A percentile compares a stretch with the other conserved stretches of the same genome.
Conservation (phyloP, 2,797 vertebrate genomes). For the Neosilurus hyrtlii region DNA sequence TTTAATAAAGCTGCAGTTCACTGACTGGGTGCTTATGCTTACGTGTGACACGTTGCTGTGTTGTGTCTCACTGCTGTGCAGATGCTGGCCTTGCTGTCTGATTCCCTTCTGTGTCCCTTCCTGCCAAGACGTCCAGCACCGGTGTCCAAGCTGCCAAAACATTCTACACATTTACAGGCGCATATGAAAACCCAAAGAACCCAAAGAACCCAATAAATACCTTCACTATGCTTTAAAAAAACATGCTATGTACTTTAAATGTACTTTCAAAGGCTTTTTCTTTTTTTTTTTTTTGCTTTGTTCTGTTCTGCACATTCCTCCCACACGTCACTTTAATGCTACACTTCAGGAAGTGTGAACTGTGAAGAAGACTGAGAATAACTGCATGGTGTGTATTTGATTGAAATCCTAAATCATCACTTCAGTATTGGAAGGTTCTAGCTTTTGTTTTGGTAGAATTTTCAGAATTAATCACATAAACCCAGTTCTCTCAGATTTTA, state of each 20-base stretch:
- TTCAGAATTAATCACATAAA: neutral
- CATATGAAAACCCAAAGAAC: conserved; percentile 18
- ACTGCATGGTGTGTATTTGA: neutral
- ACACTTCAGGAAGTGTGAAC: too few relatives aligned
- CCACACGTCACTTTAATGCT: neutral
- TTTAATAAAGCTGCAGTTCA: too few relatives aligned
- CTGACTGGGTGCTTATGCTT: neutral
- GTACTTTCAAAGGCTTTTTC: too few relatives aligned
- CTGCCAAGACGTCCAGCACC: conserved; percentile 44
- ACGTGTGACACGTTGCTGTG: neutral
- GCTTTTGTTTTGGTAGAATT: neutral
- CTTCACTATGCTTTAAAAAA: neutral
- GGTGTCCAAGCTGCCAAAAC: conserved; percentile 36
- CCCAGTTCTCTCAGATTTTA: too few relatives aligned
- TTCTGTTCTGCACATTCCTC: neutral
- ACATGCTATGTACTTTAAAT: neutral
- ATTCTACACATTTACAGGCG: conserved; percentile 33
- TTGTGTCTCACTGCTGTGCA: conserved; percentile 12
- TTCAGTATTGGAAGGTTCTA: neutral
- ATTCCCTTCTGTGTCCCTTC: conserved; percentile 40
- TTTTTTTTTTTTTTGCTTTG: neutral
- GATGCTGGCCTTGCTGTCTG: conserved; percentile 44
- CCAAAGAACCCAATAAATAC: neutral
- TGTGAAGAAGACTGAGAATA: neutral
- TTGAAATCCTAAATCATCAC: too few relatives aligned